Conservation (phyloP, 2,113 vertebrate species). For the Dicrurus megarhynchus region DNA sequence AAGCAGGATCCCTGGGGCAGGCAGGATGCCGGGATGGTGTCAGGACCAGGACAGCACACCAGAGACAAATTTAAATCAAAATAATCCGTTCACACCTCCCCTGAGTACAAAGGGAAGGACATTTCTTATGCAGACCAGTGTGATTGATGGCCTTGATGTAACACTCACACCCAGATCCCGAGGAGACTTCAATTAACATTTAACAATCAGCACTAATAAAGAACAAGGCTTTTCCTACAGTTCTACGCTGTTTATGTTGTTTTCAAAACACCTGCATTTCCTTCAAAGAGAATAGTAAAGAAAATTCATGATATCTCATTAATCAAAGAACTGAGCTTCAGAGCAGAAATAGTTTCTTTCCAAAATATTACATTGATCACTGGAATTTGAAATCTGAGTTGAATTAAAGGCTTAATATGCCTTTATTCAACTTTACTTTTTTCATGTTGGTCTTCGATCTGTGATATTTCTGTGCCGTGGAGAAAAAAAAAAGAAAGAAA, state of each 20-base stretch:
- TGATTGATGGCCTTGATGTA: not conserved
- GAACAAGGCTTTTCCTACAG: not conserved
- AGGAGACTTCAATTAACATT: too few relatives aligned
- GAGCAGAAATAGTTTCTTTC: not conserved
- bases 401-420: not conserved
- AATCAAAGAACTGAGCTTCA: not conserved
- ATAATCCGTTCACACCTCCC: fast-evolving
- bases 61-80: not conserved
- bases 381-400: not conserved
- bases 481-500: not conserved
- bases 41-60: not conserved
- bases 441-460: not conserved
- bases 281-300: not conserved
- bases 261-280: not conserved
- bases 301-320: not conserved
- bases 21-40: too few relatives aligned
- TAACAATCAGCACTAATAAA: not conserved
- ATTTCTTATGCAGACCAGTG: not conserved
- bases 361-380: not conserved
- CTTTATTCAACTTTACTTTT: not conserved
- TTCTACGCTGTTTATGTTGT: not conserved
- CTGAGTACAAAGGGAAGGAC: not conserved
- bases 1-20: too few relatives aligned
- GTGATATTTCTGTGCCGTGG: not conserved
- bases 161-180: too few relatives aligned